Conservation (phyloP, 2,797 vertebrate genomes). For the Myotis daubentonii region DNA sequence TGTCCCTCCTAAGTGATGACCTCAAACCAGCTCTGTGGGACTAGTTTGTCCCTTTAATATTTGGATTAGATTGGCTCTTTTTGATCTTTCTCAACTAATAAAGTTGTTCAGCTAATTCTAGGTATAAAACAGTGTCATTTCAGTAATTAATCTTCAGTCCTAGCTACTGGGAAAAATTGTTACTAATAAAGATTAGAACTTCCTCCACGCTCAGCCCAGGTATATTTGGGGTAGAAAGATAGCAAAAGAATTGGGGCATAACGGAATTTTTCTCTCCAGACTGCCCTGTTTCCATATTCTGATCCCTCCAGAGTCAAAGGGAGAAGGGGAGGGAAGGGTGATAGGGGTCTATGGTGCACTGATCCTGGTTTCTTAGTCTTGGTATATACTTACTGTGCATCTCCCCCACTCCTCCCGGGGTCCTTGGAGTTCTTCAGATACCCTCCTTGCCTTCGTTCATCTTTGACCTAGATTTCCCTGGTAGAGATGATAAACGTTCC, state of each 20-base stretch:
- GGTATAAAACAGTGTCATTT: background rate
- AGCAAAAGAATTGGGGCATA: background rate
- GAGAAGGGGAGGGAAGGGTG: background rate
- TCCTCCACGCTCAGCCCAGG: background rate
- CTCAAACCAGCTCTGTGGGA: background rate
- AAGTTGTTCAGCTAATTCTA: background rate
- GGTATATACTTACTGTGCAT: background rate
- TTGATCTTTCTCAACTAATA: background rate
- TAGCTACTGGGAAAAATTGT: background rate
- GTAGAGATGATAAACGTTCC: background rate
- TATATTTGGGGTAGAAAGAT: background rate
- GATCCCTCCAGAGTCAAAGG: background rate
- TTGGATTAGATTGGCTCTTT: background rate
- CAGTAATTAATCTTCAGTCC: background rate
- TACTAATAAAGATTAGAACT: background rate
- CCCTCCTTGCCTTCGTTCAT: background rate
- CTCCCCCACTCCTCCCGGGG: fast-evolving
- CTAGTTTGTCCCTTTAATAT: background rate
- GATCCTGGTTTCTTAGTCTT: background rate
- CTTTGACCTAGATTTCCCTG: background rate
- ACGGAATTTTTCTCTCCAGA: background rate
- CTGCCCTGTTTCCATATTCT: background rate
- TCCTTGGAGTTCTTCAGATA: background rate
- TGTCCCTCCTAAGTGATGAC: background rate
- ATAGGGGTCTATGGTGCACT: background rate